Conservation (phyloP, 2,113 vertebrate genomes). For the Climacteris rufus region DNA sequence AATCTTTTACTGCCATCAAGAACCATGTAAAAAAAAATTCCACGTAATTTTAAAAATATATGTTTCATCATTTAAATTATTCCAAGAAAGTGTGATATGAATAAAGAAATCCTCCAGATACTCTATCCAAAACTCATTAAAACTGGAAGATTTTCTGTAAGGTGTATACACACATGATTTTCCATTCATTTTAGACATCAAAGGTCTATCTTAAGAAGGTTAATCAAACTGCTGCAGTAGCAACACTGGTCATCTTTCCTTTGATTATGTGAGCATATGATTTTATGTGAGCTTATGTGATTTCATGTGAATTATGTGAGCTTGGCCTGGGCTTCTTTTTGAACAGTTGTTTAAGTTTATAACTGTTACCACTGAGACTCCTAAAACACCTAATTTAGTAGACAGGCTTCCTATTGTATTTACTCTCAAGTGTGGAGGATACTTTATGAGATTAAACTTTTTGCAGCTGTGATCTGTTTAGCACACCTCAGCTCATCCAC, state of each 20-base stretch:
- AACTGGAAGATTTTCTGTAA: background rate
- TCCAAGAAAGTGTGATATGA: background rate
- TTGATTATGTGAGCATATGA: fast-evolving
- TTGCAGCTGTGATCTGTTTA: background rate
- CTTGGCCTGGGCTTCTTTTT: background rate
- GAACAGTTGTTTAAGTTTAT: background rate
- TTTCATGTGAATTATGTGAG: no score
- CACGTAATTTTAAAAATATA: background rate
- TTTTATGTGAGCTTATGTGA: no score
- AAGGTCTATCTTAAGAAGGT: background rate
- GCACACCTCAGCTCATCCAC: background rate
- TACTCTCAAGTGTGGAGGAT: background rate
- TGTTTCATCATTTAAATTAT: background rate
- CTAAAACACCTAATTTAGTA: background rate
- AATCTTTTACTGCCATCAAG: background rate
- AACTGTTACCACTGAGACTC: background rate
- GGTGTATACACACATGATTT: background rate
- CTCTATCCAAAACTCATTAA: background rate
- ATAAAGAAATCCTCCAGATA: background rate
- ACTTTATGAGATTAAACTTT: background rate
- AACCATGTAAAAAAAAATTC: background rate
- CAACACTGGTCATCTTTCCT: background rate
- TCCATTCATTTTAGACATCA: background rate
- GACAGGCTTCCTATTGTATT: background rate
- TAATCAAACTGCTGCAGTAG: background rate